A percentile compares a stretch with the other conserved stretches of the same genome.
phyloP scores from a whole-genome alignment of 2,888 invertebrate species.

The Heteromurus nitidus region DNA sequence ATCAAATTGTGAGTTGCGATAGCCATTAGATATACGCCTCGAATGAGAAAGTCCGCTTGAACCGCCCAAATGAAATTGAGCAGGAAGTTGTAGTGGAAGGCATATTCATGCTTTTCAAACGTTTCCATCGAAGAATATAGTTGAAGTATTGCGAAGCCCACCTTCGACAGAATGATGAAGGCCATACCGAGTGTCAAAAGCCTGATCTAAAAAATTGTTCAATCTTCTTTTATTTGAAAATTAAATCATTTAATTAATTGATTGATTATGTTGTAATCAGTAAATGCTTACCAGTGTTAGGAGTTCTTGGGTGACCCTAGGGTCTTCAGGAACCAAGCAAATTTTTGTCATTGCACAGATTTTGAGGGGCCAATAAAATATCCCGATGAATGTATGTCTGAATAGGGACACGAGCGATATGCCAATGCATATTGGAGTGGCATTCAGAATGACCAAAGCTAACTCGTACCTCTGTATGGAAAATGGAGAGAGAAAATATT shows the following conservation, averaged over 20 bases:
- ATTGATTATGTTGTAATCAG: not conserved
- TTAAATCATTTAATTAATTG: too few relatives aligned
- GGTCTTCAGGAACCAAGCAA: not conserved
- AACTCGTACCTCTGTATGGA: not conserved
- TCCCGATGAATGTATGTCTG: not conserved
- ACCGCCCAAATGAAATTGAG: slow-evolving; percentile 11
- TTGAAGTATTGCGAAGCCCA: not conserved
- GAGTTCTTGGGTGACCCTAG: not conserved
- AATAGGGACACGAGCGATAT: not conserved
- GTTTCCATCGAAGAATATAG: too few relatives aligned
- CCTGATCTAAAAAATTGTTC: not conserved
- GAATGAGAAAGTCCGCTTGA: not conserved
- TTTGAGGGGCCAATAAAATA: slow-evolving; percentile 11
- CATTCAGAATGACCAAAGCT: not conserved
- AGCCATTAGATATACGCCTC: not conserved
- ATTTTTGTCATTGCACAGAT: not conserved
- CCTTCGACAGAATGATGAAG: not conserved
- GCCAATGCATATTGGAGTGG: not conserved
- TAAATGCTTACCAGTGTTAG: not conserved
- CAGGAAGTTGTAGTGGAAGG: not conserved
- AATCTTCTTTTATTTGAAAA: not conserved
- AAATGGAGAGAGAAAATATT: too few relatives aligned
- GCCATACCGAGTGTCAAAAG: not conserved
- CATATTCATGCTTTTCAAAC: not conserved
- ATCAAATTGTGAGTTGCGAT: not conserved